These are phyloP conservation scores for Ophioderma brevispina DNA, from an alignment of 35 echinoderm and acorn worm genomes.

Conservation along the genomic window DNA sequence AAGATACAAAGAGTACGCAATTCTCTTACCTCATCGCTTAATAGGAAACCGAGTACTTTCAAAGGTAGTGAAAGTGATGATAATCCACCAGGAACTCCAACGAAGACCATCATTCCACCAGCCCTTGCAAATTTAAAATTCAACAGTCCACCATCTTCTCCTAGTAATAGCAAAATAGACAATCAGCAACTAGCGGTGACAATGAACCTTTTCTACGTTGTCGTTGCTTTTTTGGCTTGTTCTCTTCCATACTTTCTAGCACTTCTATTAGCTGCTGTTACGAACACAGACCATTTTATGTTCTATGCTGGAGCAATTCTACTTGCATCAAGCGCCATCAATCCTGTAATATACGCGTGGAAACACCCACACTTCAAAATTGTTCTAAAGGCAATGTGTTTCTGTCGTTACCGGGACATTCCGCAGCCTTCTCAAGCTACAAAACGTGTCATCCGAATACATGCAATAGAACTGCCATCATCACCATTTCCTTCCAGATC, in stretches of 20 bases:
- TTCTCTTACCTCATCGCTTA: not conserved
- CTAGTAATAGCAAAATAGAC: not conserved
- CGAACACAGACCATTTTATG: slow-evolving; percentile 51
- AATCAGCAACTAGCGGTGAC: slow-evolving; percentile 32
- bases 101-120: not conserved
- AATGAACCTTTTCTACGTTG: slow-evolving; percentile 18
- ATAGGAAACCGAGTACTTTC: slow-evolving; percentile 33
- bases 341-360: slow-evolving; percentile 78
- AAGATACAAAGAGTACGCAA: slow-evolving; percentile 35
- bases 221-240: slow-evolving; percentile 34
- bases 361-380: slow-evolving; percentile 83
- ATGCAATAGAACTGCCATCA: not conserved
- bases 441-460: not conserved
- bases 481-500: not conserved
- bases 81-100: not conserved
- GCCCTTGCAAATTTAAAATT: not conserved
- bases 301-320: slow-evolving; percentile 66
- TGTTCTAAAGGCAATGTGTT: not conserved
- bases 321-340: slow-evolving; percentile 59
- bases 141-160: not conserved
- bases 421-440: not conserved
- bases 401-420: not conserved
- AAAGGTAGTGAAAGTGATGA: not conserved
- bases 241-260: slow-evolving; percentile 42
- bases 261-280: slow-evolving; percentile 35